phyloP scores from a whole-genome alignment of 1,140 invertebrate genomes.

The Drosophila lacertosa region DNA sequence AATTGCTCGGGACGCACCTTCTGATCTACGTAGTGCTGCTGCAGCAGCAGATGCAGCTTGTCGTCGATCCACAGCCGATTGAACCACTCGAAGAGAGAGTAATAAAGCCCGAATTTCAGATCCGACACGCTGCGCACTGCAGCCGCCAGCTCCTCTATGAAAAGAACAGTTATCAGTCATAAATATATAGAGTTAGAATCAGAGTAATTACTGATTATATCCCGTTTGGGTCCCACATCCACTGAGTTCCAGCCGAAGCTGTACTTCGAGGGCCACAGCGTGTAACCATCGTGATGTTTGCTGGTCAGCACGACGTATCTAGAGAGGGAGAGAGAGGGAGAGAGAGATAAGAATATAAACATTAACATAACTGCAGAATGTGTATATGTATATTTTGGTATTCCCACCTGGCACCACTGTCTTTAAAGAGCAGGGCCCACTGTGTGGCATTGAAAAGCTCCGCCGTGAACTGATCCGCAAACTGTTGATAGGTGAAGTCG shows the following conservation, averaged over 20 bases:
- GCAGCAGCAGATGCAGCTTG: constrained; percentile 88
- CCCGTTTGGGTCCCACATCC: constrained; percentile 93
- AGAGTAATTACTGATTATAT: constrained; percentile 88
- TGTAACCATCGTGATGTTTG: constrained; percentile 97
- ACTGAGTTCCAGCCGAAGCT: constrained; percentile 96
- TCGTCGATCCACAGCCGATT: constrained; percentile 93
- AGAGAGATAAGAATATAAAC: not conserved
- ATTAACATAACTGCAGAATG: not conserved
- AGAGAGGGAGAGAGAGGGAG: too few relatives aligned
- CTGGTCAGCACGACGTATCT: constrained; percentile 95
- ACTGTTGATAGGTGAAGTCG: constrained; percentile 94
- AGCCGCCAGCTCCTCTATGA: constrained; percentile 87
- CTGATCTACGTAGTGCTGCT: constrained; percentile 87
- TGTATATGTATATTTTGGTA: not conserved
- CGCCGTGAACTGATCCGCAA: constrained; percentile 91
- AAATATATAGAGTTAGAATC: not conserved
- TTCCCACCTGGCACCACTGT: constrained; percentile 90
- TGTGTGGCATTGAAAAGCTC: constrained; percentile 92
- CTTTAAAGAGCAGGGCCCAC: constrained; percentile 90
- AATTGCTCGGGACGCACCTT: constrained; percentile 91
- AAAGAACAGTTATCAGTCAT: too few relatives aligned
- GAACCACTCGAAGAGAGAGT: constrained; percentile 96
- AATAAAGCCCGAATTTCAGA: constrained; percentile 93
- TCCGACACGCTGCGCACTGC: constrained; percentile 88
- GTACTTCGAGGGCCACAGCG: constrained; percentile 93